A percentile compares a stretch with the other conserved stretches of the same genome.
phyloP scores from a whole-genome alignment of 2,797 vertebrate genomes.

The Xyrichtys novacula region DNA sequence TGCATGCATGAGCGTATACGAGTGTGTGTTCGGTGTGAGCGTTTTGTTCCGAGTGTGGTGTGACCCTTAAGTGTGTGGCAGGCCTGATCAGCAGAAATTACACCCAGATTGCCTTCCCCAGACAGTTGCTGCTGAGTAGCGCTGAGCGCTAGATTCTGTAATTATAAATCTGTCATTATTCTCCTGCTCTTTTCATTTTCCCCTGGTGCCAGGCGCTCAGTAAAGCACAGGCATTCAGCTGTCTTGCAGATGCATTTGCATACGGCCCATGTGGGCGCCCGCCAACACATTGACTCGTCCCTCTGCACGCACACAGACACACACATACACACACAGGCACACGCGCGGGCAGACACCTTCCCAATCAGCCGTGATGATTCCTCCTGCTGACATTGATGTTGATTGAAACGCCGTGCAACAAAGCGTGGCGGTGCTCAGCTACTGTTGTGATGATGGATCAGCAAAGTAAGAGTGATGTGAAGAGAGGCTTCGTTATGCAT shows the following conservation, averaged over 20 bases:
- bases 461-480: slow-evolving; percentile 56
- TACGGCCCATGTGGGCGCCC: slow-evolving; percentile 41
- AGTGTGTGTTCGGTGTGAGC: slow-evolving; percentile 2
- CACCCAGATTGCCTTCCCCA: slow-evolving; percentile 67
- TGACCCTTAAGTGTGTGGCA: slow-evolving; percentile 57
- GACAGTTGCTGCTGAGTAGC: slow-evolving; percentile 72
- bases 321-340: slow-evolving; percentile 4
- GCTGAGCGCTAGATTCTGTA: slow-evolving; percentile 70
- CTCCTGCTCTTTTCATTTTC: slow-evolving; percentile 65
- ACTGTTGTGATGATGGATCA: slow-evolving; percentile 67
- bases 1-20: background rate
- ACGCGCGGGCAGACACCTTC: slow-evolving; percentile 26
- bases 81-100: slow-evolving; percentile 79
- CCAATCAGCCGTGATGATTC: slow-evolving; percentile 58
- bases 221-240: slow-evolving; percentile 57
- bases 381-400: slow-evolving; percentile 64
- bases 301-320: slow-evolving; percentile 10
- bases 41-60: slow-evolving; percentile 4
- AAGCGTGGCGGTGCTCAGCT: slow-evolving; percentile 59
- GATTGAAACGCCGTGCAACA: slow-evolving; percentile 68
- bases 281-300: slow-evolving; percentile 27
- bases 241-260: slow-evolving; percentile 65
- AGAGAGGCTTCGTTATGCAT: slow-evolving; percentile 63
- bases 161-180: slow-evolving; percentile 85
- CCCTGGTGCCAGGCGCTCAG: slow-evolving; percentile 46